Percentiles rank a stretch among this genome's conserved stretches.
phyloP scores from a whole-genome alignment of 1,140 invertebrate species.

The Oncopodura yosiiana region DNA sequence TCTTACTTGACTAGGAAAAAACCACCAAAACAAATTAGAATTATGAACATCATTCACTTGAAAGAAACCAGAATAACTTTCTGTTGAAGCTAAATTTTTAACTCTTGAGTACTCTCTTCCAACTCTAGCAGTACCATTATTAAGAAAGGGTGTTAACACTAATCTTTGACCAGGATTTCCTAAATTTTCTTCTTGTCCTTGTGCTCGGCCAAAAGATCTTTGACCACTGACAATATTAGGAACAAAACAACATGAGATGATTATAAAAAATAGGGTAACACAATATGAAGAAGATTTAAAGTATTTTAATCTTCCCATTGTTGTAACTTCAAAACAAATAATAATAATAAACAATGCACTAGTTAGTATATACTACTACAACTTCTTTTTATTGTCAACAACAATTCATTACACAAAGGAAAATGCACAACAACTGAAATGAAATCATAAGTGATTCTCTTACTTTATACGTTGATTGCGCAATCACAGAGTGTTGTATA shows the following conservation, averaged over 20 bases:
- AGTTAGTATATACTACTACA: too few relatives aligned
- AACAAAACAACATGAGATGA: too few relatives aligned
- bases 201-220: background rate
- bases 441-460: background rate
- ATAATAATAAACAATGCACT: too few relatives aligned
- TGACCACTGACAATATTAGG: conserved; percentile 1
- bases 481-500: too few relatives aligned
- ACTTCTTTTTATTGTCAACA: too few relatives aligned
- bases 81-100: conserved; percentile 15
- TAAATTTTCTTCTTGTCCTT: background rate
- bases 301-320: too few relatives aligned
- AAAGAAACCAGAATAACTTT: conserved; percentile 42
- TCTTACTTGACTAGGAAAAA: conserved; percentile 43
- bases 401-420: too few relatives aligned
- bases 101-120: conserved; percentile 10
- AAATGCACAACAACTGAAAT: conserved; percentile 5
- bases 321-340: too few relatives aligned
- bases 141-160: conserved; percentile 46
- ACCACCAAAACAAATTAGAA: conserved; percentile 48
- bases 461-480: conserved; percentile 8
- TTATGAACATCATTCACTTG: conserved; percentile 43
- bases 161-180: conserved; percentile 45
- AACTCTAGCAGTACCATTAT: conserved; percentile 41
- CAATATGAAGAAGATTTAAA: too few relatives aligned
- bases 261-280: too few relatives aligned